Percentiles rank a stretch among this genome's conserved stretches.
Evolutionary conservation across 2,888 invertebrate species (phyloP).

Genomic region (Ellobium chinense): DNA sequence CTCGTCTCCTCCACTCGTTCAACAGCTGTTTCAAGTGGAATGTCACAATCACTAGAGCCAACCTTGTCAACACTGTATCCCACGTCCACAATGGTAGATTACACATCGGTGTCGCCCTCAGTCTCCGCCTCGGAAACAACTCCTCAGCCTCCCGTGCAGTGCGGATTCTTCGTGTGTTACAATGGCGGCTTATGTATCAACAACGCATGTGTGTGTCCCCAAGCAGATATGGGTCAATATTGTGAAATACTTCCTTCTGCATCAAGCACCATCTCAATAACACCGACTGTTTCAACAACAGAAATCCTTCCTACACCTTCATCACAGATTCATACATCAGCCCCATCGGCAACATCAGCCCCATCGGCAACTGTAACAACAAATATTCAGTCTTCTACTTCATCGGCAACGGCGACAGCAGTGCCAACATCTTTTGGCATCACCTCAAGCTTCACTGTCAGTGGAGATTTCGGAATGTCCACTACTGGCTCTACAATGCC

Average conservation of each 20-base stretch:
- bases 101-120: neutral
- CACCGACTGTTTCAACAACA: neutral
- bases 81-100: neutral
- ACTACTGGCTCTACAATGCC: neutral
- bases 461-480: neutral
- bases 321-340: neutral
- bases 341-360: neutral
- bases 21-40: too few relatives aligned
- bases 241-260: slow-evolving; percentile 2
- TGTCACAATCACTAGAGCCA: slow-evolving; percentile 24
- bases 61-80: neutral
- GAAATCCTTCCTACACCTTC: neutral
- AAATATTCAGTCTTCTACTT: neutral
- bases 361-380: too few relatives aligned
- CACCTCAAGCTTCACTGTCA: neutral
- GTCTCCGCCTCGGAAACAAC: neutral
- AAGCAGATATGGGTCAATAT: neutral
- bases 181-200: slow-evolving; percentile 11
- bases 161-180: slow-evolving; percentile 5
- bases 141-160: neutral
- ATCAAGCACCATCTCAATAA: neutral
- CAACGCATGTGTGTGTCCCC: slow-evolving; percentile 15
- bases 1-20: too few relatives aligned
- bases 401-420: neutral
- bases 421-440: neutral